Evolutionary conservation across 2,797 vertebrate genomes (phyloP).

Genomic region (Carapus acus): DNA sequence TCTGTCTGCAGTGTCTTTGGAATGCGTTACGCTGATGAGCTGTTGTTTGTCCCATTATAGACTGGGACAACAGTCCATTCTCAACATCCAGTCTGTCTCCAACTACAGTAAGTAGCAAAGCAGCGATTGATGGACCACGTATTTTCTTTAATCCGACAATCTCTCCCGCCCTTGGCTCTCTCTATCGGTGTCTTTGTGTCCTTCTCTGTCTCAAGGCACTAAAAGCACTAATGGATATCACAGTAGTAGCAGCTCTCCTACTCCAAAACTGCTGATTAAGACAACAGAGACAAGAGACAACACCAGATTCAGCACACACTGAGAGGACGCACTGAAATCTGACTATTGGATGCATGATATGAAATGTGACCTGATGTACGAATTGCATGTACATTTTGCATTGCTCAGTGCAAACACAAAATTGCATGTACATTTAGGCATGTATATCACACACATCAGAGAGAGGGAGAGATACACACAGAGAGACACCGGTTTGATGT

Average conservation of each 20-base stretch:
- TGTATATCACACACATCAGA: too few species aligned
- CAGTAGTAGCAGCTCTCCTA: slow-evolving; percentile 45
- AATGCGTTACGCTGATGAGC: neutral
- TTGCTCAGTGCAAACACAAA: too few species aligned
- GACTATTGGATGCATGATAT: neutral
- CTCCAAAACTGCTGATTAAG: slow-evolving; percentile 66
- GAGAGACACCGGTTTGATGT: too few species aligned
- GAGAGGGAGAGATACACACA: too few species aligned
- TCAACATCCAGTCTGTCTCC: slow-evolving; percentile 67
- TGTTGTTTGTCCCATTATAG: slow-evolving; percentile 43
- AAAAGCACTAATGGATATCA: slow-evolving; percentile 55
- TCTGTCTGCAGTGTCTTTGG: neutral
- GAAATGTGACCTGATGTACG: too few species aligned
- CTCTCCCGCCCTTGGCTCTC: neutral
- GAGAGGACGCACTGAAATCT: slow-evolving; percentile 20
- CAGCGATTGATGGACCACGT: neutral
- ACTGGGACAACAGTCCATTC: slow-evolving; percentile 68
- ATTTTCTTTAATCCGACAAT: neutral
- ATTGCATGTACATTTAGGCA: too few species aligned
- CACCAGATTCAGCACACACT: slow-evolving; percentile 60
- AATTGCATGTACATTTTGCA: too few species aligned
- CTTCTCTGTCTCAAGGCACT: slow-evolving; percentile 38
- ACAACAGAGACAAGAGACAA: slow-evolving; percentile 64
- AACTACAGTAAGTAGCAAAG: slow-evolving; percentile 65
- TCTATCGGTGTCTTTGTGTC: neutral